Base-by-base conservation (phyloP, 2,888 invertebrate genomes). In the Sinohyriopsis cumingii region DNA sequence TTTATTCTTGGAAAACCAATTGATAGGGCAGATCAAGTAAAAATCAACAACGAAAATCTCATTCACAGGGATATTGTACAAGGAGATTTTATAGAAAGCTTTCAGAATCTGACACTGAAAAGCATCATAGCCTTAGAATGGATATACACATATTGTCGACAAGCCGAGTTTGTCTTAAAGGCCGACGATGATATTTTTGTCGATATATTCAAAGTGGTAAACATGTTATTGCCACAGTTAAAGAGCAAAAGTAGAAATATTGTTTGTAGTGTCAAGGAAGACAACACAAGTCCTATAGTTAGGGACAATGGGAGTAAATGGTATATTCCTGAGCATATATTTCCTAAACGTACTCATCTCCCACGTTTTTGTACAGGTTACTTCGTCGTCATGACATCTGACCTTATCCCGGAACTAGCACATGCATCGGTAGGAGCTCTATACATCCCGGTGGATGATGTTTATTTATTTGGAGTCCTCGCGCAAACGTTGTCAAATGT, bases 331-430 rank as follows among this genome's bases (percentile, higher is more conserved):
- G 60, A 67, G 18, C 53, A 72, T 6, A 60, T 84, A 18, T 73
- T 84, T 45, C 74, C 77, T 9, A 79, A 77, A 59, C 59, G 70
- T n/a, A 82, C 68, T 20, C 68, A 77, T 65, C 83, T 79, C 68
- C 89, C 89, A 3, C 73, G 77, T 25, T 88, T 88, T 72, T 89
- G 89, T 72, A 82, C 86, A 15, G 88, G 88, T 7, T 83, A 85
- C 57, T 77, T 78, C 6, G 82, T 79, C 63, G 62, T 86, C 22
- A 75, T 87, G 60, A 84, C 87, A 9, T 63, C 79, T 15, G 78
- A 82, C 55, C 55, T 84, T 9, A 67, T 86, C 5, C 78, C 80
- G 5, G 64, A 76, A 33, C 73, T 89, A 65, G 86, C 85, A 74
- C 69, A 79, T 22, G 80, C 78, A 2, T 82, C 88, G 0, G 75